Evolutionary conservation across 2,797 vertebrate species (phyloP), one percentile per base, ranked within the genome.

Genomic region (Falco cherrug): DNA sequence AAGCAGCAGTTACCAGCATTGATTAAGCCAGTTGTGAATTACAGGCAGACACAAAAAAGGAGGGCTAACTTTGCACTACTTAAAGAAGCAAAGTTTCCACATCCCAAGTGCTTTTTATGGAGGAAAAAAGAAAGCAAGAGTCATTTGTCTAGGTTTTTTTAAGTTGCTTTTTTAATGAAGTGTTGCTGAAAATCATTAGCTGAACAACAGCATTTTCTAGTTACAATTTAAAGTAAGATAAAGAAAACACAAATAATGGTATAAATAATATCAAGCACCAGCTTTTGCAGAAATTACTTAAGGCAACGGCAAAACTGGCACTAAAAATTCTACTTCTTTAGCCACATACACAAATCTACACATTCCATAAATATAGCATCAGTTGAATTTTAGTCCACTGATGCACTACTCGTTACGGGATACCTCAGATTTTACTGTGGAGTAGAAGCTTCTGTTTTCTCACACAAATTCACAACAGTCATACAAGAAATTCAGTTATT

Each of bases 211-310:
- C 12, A 17, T 84, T 74, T 89, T 45, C 77, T 84, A 84, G 43
- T 20, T 47, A 86, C 33, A 87, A 71, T 75, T 84, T 89, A 78
- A 97, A 91, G 89, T 86, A 83, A 71, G 64, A 86, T 65, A 65
- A 93, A 93, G 94, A 96, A 95, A 96, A 97, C 85, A 95, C 82
- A 97, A 96, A 81, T 79, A 94, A 84, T 35, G n/a, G 39, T 71
- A 94, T 90, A 92, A 93, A 90, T 93, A 97, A 90, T 64, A 90
- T 28, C 89, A 91, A 96, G 73, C 91, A 97, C 95, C 93, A 95
- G 85, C 89, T 84, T 97, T 76, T 89, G 79, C 92, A 97, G 92
- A 96, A 97, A 97, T 77, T 93, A 90, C 92, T 94, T 94, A 90
- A 80, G 87, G 86, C 61, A 94, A 71, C 51, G 60, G 64, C 85